phyloP scores from a whole-genome alignment of 2,888 invertebrate species.

The Megaustenia siamemsis region DNA sequence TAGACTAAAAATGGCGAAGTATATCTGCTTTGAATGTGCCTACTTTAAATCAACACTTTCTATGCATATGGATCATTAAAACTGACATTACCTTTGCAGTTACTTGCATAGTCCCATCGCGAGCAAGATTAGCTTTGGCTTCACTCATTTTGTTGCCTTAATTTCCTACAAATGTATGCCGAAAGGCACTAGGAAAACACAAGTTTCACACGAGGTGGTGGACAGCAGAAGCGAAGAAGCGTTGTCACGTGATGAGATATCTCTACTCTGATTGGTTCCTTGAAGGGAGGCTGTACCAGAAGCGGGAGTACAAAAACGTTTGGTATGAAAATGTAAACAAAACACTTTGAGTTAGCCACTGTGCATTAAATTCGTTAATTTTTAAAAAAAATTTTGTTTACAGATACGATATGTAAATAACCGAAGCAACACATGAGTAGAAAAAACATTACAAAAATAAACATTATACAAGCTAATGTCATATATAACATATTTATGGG shows the following conservation, averaged over 20 bases:
- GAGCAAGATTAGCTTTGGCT: slow-evolving; percentile 68
- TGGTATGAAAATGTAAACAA: slow-evolving; percentile 50
- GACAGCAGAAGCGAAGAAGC: slow-evolving; percentile 67
- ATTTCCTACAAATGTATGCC: slow-evolving; percentile 60
- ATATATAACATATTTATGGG: too few species aligned
- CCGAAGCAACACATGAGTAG: background rate
- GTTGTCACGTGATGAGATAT: slow-evolving; percentile 74
- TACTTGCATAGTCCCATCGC: slow-evolving; percentile 76
- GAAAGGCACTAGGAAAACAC: slow-evolving; percentile 63
- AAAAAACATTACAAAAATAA: too few species aligned
- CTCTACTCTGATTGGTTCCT: slow-evolving; percentile 64
- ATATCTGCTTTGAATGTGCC: background rate
- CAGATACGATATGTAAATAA: too few species aligned
- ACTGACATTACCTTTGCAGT: slow-evolving; percentile 70
- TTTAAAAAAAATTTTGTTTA: too few species aligned
- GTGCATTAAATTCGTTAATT: background rate
- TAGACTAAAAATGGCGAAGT: slow-evolving; percentile 51
- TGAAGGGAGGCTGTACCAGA: slow-evolving; percentile 65
- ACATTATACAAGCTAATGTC: too few species aligned
- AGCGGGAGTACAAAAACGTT: slow-evolving; percentile 66
- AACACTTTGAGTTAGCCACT: background rate
- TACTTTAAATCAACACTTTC: slow-evolving; percentile 12
- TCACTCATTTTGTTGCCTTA: slow-evolving; percentile 69
- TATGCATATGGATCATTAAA: background rate
- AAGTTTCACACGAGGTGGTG: slow-evolving; percentile 71